These are phyloP conservation scores for Patagioenas fasciata DNA, from an alignment of 2,113 vertebrate species.

Conservation along the genomic window DNA sequence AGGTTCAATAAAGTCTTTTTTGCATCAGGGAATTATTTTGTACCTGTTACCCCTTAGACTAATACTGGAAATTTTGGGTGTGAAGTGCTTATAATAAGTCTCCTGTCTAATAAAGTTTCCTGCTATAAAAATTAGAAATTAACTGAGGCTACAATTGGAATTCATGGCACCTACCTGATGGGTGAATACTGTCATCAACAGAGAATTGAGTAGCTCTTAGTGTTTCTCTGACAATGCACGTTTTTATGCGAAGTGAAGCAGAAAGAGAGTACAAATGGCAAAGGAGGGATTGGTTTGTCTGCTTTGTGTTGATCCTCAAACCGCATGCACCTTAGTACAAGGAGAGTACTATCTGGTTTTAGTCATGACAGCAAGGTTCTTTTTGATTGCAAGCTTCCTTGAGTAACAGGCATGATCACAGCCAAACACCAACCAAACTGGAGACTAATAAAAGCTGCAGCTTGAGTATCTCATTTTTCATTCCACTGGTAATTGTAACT, in stretches of 20 bases:
- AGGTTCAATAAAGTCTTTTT: not conserved
- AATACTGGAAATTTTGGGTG: not conserved
- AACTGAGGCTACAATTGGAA: not conserved
- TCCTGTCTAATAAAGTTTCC: not conserved
- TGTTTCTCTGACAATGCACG: not conserved
- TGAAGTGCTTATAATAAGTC: not conserved
- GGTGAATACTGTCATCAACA: rapidly evolving
- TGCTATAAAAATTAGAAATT: not conserved
- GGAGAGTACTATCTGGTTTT: not conserved
- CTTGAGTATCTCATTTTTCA: not conserved
- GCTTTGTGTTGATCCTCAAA: not conserved
- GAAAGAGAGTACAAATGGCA: not conserved
- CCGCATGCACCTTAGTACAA: not conserved
- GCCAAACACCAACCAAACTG: not conserved
- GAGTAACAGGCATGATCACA: not conserved
- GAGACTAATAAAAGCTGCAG: not conserved
- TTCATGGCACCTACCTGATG: not conserved
- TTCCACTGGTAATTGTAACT: not conserved
- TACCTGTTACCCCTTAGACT: not conserved
- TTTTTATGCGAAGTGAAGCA: not conserved
- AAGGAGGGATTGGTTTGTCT: not conserved
- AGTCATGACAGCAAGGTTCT: not conserved
- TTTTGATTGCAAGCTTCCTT: not conserved
- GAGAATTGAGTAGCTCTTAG: not conserved
- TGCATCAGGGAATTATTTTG: not conserved